Conservation (phyloP, 2,797 vertebrate genomes). For the Paedocypris micromegethes region DNA sequence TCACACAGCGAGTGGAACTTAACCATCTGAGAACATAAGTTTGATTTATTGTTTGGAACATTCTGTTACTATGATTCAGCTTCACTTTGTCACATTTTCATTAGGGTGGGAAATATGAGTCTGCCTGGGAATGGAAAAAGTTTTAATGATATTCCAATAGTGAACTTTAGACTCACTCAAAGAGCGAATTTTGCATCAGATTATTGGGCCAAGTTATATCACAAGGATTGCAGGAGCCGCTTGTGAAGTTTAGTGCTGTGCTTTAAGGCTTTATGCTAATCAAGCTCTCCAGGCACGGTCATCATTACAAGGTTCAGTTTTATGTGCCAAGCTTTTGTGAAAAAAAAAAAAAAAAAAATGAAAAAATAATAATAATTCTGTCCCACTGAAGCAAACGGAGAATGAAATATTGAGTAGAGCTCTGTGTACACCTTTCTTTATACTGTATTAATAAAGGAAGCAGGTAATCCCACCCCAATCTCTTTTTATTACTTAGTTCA, state of each 20-base stretch:
- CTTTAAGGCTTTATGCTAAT: constrained; percentile 23
- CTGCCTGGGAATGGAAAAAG: constrained; percentile 9
- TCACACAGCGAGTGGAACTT: constrained; percentile 2
- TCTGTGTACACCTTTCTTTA: too few species aligned
- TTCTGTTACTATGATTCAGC: constrained; percentile 4
- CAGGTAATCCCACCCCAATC: too few species aligned
- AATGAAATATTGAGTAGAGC: neutral
- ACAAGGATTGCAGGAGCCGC: neutral
- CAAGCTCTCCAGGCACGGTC: constrained; percentile 13
- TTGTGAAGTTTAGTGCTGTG: neutral
- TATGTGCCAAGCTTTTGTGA: neutral
- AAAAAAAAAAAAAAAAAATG: neutral
- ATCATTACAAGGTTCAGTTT: neutral
- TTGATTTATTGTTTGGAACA: constrained; percentile 1
- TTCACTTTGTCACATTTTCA: constrained; percentile 16
- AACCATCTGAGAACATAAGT: constrained; percentile 1
- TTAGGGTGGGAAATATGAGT: neutral
- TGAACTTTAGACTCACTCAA: constrained; percentile 12
- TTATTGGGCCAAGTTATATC: neutral
- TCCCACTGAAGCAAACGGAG: neutral
- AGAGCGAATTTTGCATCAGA: neutral
- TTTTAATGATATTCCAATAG: constrained; percentile 19
- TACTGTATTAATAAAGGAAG: too few species aligned
- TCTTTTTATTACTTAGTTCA: too few species aligned
- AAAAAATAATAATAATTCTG: neutral